phyloP scores from a whole-genome alignment of 2,797 vertebrate species.

The Tangara arthus region DNA sequence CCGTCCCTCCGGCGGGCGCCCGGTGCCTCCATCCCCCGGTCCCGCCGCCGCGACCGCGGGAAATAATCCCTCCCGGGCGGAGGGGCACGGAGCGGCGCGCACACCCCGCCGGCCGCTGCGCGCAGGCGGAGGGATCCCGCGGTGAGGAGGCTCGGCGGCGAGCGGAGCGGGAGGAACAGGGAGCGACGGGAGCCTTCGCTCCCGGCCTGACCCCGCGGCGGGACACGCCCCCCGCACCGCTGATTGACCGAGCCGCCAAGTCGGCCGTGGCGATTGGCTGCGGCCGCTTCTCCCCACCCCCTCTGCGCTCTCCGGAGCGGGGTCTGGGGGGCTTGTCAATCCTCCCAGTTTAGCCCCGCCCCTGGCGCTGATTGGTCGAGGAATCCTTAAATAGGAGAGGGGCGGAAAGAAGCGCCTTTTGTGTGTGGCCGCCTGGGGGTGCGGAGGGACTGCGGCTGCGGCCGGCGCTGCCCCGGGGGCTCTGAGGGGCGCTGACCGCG shows the following conservation, averaged over 20 bases:
- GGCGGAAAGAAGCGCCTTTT: rapidly evolving
- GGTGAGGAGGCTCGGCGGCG: slow-evolving; percentile 13
- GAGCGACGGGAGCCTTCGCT: slow-evolving; percentile 5
- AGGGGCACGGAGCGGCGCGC: not conserved
- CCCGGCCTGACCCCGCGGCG: slow-evolving; percentile 22
- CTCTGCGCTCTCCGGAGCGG: not conserved
- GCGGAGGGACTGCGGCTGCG: rapidly evolving
- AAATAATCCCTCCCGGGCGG: slow-evolving; percentile 54
- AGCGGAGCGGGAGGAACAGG: not conserved
- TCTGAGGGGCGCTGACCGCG: rapidly evolving
- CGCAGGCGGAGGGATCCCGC: slow-evolving; percentile 47
- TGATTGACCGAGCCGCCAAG: not conserved
- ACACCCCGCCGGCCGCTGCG: not conserved
- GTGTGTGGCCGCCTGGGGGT: rapidly evolving
- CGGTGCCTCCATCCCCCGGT: slow-evolving; percentile 48
- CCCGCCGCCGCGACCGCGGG: slow-evolving; percentile 10
- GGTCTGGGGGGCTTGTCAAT: not conserved
- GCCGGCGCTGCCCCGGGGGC: rapidly evolving
- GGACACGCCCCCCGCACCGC: not conserved
- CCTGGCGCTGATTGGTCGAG: not conserved
- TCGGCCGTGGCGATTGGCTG: not conserved
- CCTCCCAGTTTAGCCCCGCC: not conserved
- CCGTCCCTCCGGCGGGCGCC: slow-evolving; percentile 50
- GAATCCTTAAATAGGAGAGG: rapidly evolving
- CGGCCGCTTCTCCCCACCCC: rapidly evolving